Evolutionary conservation across 2,113 vertebrate genomes (phyloP).

Genomic region (Pipra filicauda): DNA sequence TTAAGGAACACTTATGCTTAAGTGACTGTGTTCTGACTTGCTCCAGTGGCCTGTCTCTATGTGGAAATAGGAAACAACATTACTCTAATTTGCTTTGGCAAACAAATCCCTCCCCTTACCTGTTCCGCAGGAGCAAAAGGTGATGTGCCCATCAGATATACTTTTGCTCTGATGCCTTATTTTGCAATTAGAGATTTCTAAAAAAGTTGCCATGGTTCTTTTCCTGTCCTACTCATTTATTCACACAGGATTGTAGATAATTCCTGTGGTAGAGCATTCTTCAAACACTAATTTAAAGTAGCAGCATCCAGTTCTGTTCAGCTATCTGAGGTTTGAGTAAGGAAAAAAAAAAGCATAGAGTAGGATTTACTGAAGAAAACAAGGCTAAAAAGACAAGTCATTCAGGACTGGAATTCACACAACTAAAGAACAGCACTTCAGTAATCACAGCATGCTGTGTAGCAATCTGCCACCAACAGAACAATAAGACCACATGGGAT

Average conservation of each 20-base stretch:
- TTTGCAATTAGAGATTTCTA: neutral
- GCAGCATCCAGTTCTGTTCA: neutral
- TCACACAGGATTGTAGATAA: neutral
- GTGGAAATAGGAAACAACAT: neutral
- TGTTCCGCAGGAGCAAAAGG: neutral
- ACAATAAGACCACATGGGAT: fast-evolving
- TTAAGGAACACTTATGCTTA: neutral
- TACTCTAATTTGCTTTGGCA: neutral
- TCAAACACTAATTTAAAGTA: neutral
- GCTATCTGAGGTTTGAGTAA: neutral
- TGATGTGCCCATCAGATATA: fast-evolving
- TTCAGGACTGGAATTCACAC: neutral
- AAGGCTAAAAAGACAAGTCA: neutral
- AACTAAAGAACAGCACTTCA: neutral
- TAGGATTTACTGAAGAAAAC: neutral
- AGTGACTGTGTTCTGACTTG: neutral
- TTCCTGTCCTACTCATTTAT: neutral
- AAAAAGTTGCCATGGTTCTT: neutral
- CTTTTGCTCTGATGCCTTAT: neutral
- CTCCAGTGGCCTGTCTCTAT: neutral
- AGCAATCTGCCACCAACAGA: neutral
- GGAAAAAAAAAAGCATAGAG: neutral
- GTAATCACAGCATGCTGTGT: neutral
- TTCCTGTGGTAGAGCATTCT: neutral
- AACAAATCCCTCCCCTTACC: neutral